A percentile compares a stretch with the other conserved stretches of the same genome.
These are phyloP conservation scores for Corydoras sp. DNA, from an alignment of 2,113 vertebrate species.

Conservation along the genomic window DNA sequence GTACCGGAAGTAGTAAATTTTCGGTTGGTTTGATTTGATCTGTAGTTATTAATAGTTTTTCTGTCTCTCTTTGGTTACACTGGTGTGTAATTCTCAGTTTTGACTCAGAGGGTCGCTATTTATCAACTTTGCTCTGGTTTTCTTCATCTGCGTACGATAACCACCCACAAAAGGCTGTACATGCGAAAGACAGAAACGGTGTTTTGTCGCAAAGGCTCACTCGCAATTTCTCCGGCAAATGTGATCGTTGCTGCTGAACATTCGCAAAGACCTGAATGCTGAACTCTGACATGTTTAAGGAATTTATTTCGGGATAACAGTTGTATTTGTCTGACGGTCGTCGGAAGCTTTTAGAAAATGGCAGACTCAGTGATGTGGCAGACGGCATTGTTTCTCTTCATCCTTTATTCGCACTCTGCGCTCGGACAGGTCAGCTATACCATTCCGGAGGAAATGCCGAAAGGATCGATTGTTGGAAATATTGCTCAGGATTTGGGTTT, in stretches of 20 bases:
- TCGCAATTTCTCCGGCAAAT: too few relatives aligned
- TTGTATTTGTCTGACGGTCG: too few relatives aligned
- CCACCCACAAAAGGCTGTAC: neutral
- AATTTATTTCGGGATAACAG: too few relatives aligned
- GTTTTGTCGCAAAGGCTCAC: too few relatives aligned
- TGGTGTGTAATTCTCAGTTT: slow-evolving; percentile 7
- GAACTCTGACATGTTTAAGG: too few relatives aligned
- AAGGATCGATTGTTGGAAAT: slow-evolving; percentile 50
- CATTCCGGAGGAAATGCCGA: slow-evolving; percentile 55
- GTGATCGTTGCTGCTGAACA: too few relatives aligned
- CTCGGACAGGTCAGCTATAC: slow-evolving; percentile 40
- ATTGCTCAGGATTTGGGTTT: slow-evolving; percentile 51
- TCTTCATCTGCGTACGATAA: neutral
- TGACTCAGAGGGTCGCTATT: slow-evolving; percentile 41
- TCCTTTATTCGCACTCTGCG: slow-evolving; percentile 11
- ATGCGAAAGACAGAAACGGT: slow-evolving; percentile 9
- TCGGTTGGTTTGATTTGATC: too few relatives aligned
- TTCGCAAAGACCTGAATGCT: too few relatives aligned
- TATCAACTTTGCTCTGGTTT: neutral
- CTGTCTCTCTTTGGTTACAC: neutral
- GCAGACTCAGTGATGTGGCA: neutral
- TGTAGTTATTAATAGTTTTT: too few relatives aligned
- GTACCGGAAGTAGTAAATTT: too few relatives aligned
- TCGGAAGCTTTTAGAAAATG: too few relatives aligned
- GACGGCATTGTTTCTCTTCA: slow-evolving; percentile 15